These are phyloP conservation scores for Drosophila lutescens DNA, from an alignment of 2,888 invertebrate species.

Conservation along the genomic window DNA sequence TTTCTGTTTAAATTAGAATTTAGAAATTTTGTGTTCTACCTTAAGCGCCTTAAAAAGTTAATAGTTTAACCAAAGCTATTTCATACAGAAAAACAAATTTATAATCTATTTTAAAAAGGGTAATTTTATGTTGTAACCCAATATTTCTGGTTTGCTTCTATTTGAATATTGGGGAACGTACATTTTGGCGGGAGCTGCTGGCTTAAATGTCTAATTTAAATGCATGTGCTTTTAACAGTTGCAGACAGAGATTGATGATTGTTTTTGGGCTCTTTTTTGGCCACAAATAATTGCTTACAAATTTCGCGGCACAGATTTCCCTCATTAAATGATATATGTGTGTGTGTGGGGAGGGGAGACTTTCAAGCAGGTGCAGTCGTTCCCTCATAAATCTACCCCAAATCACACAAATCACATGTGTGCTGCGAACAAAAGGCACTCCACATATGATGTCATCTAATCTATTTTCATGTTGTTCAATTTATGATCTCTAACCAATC, in stretches of 20 bases:
- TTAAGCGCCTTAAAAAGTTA: too few species aligned
- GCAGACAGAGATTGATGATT: conserved; percentile 83
- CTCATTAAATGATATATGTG: conserved; percentile 29
- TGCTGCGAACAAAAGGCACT: conserved; percentile 18
- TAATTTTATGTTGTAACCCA: not conserved
- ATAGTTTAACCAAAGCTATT: too few species aligned
- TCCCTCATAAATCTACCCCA: conserved; percentile 58
- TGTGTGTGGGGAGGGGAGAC: not conserved
- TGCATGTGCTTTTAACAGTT: conserved; percentile 81
- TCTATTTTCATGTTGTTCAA: conserved; percentile 52
- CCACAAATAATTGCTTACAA: conserved; percentile 67
- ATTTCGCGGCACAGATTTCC: conserved; percentile 36
- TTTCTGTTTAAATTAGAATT: not conserved
- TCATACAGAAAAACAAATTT: too few species aligned
- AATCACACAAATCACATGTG: conserved; percentile 50
- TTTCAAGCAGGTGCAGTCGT: conserved; percentile 65
- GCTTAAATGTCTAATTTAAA: conserved; percentile 84
- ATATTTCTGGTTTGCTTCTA: not conserved
- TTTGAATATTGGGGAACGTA: conserved; percentile 12
- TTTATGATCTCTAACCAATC: conserved; percentile 83
- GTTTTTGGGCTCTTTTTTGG: conserved; percentile 57
- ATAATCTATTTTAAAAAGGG: not conserved
- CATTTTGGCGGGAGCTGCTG: conserved; percentile 28
- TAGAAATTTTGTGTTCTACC: not conserved
- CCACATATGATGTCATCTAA: conserved; percentile 67